phyloP scores from a whole-genome alignment of 2,113 vertebrate genomes.

The Tachycineta bicolor region DNA sequence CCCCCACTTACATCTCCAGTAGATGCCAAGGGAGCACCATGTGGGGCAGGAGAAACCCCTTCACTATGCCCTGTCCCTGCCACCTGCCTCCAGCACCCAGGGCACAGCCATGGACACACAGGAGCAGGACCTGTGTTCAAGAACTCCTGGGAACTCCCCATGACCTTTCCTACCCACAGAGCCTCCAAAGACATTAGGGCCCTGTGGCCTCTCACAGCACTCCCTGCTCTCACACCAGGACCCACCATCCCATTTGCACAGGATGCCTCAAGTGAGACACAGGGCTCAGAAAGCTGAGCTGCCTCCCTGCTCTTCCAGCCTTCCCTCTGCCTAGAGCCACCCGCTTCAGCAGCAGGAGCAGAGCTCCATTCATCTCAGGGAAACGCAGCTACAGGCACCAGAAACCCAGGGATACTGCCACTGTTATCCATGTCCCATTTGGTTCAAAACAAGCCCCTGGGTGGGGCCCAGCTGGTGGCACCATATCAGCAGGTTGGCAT shows the following conservation, averaged over 20 bases:
- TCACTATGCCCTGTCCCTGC: not conserved
- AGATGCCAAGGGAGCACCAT: fast-evolving
- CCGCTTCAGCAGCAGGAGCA: not conserved
- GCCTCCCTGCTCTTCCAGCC: not conserved
- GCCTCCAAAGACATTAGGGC: fast-evolving
- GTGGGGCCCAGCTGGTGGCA: fast-evolving
- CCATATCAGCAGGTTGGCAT: fast-evolving
- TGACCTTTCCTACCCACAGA: not conserved
- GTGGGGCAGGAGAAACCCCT: not conserved
- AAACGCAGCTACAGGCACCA: not conserved
- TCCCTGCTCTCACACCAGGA: not conserved
- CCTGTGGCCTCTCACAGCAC: fast-evolving
- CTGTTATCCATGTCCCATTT: fast-evolving
- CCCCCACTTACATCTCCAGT: fast-evolving
- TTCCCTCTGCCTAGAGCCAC: not conserved
- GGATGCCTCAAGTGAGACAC: not conserved
- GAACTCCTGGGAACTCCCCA: not conserved
- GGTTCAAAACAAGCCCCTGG: not conserved
- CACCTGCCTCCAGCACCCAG: not conserved
- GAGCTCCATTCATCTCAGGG: not conserved
- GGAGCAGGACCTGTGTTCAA: not conserved
- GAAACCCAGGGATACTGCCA: not conserved
- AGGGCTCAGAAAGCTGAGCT: fast-evolving
- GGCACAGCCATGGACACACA: no score
- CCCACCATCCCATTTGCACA: not conserved